Conservation (phyloP, 2,113 vertebrate species). For the Hemiprocne comata region DNA sequence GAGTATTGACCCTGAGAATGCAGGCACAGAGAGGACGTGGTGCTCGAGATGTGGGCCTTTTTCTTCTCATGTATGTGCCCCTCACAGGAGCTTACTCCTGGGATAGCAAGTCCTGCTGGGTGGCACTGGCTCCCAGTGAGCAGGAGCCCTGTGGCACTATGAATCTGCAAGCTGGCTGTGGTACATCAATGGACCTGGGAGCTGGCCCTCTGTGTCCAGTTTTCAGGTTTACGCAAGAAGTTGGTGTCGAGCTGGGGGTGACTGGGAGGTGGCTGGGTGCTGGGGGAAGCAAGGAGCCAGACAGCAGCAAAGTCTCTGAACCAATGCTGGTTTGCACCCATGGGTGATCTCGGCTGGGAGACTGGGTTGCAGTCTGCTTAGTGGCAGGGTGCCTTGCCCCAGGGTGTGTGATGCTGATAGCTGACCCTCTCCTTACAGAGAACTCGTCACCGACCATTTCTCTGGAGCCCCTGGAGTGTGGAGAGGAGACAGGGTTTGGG, state of each 20-base stretch:
- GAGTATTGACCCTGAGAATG: too few species aligned
- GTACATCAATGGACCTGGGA: neutral
- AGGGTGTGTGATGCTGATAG: neutral
- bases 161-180: neutral
- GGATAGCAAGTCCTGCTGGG: neutral
- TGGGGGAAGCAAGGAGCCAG: neutral
- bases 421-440: slow-evolving; percentile 18
- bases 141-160: rapidly evolving
- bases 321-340: neutral
- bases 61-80: too few species aligned
- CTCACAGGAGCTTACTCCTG: neutral
- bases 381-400: neutral
- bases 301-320: neutral
- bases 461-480: slow-evolving; percentile 27
- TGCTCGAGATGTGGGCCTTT: too few species aligned
- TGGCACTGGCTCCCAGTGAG: rapidly evolving
- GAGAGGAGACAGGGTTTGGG: slow-evolving; percentile 14
- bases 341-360: neutral
- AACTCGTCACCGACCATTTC: slow-evolving; percentile 40
- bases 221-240: neutral
- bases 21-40: too few species aligned
- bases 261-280: neutral
- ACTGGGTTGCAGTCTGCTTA: neutral
- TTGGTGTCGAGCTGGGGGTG: neutral
- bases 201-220: neutral